Evolutionary conservation across 1,140 invertebrate species (phyloP), one percentile per base, ranked within the genome.

Genomic region (Drosophila micromelanica): DNA sequence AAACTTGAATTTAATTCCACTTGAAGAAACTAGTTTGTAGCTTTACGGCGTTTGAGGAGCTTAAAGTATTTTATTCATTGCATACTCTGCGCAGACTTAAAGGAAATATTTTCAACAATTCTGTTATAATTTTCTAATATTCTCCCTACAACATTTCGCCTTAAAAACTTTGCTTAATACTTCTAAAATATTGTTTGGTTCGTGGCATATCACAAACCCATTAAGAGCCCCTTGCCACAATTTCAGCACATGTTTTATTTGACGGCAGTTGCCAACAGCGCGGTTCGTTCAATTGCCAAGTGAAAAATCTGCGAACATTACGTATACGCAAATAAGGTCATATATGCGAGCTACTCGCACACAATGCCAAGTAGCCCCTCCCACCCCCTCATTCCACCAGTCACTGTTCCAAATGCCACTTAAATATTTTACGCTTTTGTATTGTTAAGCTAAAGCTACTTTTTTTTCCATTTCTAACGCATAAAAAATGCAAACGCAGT

Each of bases 361-460:
- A 57, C 27, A 45, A 45, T 57, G 55, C 40, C 55, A 15, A 45
- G 55, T 40, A 38, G 7, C 38, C 12, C 20, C 48, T 9, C 12
- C 11, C n/a, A 5, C 32, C 13, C 20, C 32, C 13, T 9, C 11
- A 6, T 4, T 23, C 43, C 20, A 17, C 17, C 37, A 35, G 32
- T 35, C 32, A 35, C 27, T 42, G n/a, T 37, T 43, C 54, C 65
- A 63, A 56, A 51, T 43, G 60, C 71, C 71, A 80, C 76, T 79
- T 79, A 80, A 79, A 79, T 79, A 79, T 79, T 79, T 79, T 76
- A 80, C 77, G 71, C 77, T 80, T 46, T 80, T 76, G 60, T 79
- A 76, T 79, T 80, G 77, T 79, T 80, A 60, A 79, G 78, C 72
- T 51, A 79, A 80, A 76, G 59, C 45, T 57, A 7, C 5, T 35